Evolutionary conservation across 2,113 vertebrate species (phyloP), one percentile per base, ranked within the genome.

Genomic region (Coturnix japonica): DNA sequence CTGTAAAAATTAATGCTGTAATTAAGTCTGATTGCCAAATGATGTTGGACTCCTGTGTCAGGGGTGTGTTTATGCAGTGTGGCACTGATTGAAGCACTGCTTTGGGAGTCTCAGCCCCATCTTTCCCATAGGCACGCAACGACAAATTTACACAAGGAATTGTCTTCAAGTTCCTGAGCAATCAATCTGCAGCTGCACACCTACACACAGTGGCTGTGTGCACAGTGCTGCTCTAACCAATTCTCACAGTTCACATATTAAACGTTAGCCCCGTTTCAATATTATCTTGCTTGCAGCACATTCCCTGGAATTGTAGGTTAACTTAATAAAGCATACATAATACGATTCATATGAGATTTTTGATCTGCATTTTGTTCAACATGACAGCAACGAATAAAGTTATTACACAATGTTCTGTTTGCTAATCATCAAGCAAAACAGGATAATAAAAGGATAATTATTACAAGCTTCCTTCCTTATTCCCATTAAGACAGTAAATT

Each of bases 401-500:
- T 75, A 88, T 94, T 95, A 90, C 51, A 77, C 15, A 46, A 59
- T 30, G 70, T 33, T 93, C 66, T 94, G 90, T 90, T 95, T 65
- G 28, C 77, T 94, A 86, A 92, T 90, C 70, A 83, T 57, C 21
- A 33, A 57, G 65, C 47, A 81, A 90, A 95, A 84, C 86, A 93
- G 66, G 49, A 67, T 81, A 89, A 85, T 90, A 90, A 79, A 73
- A 92, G 44, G 46, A 54, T 90, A 94, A 91, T 90, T 93, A 72
- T 85, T 79, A 46, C 54, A 59, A 94, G 63, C 77, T 95, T 89
- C 86, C 86, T 90, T 84, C 49, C 77, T 93, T 74, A 81, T 73
- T 86, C 85, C 85, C 74, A 87, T 66, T 75, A 85, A 60, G 66
- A 54, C 59, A 56, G 66, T 66, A 86, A 92, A 80, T 71, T 89